Base-by-base conservation (phyloP, 2,113 vertebrate genomes). In the Platanista minor region DNA sequence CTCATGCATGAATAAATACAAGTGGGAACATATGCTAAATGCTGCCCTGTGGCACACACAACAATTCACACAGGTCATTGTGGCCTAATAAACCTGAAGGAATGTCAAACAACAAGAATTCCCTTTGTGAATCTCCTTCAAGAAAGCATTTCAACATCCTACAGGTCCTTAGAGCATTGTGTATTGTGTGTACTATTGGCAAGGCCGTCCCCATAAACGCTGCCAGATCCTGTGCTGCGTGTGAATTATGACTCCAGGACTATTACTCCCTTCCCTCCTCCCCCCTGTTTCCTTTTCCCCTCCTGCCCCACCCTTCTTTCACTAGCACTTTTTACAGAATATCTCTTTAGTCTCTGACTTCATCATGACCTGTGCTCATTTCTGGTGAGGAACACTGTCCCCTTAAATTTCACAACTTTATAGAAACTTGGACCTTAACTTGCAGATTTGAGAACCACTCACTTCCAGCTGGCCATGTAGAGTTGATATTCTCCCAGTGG, bases 81-180 rank as follows among this genome's bases (percentile, higher is more conserved):
- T 36, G 23, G 82, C 80, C 96, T 61, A 13, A n/a, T 83, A 71
- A 88, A 69, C 54, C 25, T 4, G 72, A 89, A 88, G 67, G 46
- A 71, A 88, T 33, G 41, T 78, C 86, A 82, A 49, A 59, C 85
- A 82, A 54, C 77, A 84, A 59, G 64, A 29, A 78, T n/a, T 57
- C 62, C 74, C 86, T 88, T 77, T 91, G 91, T 95, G 91, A 96
- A 36, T 94, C 88, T 94, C 43, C 27, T 78, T 93, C 72, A 91
- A 67, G 93, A 80, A 92, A 91, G 43, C 49, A 94, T 92, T 95
- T 95, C 87, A 62, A 67, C 95, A 94, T 72, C 59, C 72, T 82
- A 77, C 62, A 54, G 49, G 46, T n/a, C 94, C 84, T 95, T 20
- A 0, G 59, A 87, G 84, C 33, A 64, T 23, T 46, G 64, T 64